A percentile compares a stretch with the other conserved stretches of the same genome.
These are phyloP conservation scores for Danaus plexippus DNA, from an alignment of 1,140 invertebrate genomes.

Conservation along the genomic window DNA sequence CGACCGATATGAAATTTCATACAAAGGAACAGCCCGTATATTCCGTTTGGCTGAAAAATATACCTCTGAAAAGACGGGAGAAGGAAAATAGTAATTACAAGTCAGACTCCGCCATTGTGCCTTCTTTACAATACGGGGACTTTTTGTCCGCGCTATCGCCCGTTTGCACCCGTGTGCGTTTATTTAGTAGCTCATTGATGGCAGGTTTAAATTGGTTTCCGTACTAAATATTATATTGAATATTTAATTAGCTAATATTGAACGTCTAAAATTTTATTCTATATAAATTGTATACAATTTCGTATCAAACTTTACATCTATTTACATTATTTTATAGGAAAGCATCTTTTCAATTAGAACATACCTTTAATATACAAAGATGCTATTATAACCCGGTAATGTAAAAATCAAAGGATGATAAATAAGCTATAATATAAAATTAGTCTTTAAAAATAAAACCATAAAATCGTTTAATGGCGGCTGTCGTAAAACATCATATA, in stretches of 20 bases:
- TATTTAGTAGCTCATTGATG: conserved; percentile 41
- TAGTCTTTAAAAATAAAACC: neutral
- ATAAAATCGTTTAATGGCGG: conserved; percentile 15
- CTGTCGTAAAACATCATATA: conserved; percentile 13
- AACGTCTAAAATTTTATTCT: too few species aligned
- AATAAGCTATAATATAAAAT: too few species aligned
- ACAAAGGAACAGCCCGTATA: conserved; percentile 32
- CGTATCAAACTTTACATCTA: too few species aligned
- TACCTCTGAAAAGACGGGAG: conserved; percentile 56
- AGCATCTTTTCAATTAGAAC: too few species aligned
- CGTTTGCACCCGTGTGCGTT: conserved; percentile 57
- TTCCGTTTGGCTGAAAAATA: conserved; percentile 58
- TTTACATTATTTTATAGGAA: too few species aligned
- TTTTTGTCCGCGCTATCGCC: conserved; percentile 66
- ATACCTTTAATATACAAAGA: too few species aligned
- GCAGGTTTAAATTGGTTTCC: conserved; percentile 6
- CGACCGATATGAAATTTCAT: conserved; percentile 30
- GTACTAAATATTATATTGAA: too few species aligned
- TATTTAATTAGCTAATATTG: too few species aligned
- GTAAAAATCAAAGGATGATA: too few species aligned
- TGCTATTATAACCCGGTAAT: too few species aligned
- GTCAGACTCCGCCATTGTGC: conserved; percentile 54
- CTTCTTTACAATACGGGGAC: conserved; percentile 55
- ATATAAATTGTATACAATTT: too few species aligned
- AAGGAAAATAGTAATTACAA: conserved; percentile 71